Evolutionary conservation across 2,797 vertebrate species (phyloP).

Genomic region (Eremophila alpestris): DNA sequence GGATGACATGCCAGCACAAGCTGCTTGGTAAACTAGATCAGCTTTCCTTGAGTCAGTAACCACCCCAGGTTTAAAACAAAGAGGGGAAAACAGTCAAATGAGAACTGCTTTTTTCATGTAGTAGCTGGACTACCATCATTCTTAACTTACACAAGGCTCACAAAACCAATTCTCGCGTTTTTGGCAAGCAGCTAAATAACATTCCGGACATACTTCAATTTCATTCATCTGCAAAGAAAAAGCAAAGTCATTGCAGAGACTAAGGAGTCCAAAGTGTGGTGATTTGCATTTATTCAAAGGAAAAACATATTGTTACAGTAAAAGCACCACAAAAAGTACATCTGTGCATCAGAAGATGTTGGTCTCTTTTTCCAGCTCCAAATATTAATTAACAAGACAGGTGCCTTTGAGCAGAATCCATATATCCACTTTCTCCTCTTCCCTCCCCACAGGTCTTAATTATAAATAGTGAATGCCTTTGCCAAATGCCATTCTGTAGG

Average conservation of each 20-base stretch:
- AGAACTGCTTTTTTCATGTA: neutral
- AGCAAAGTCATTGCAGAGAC: neutral
- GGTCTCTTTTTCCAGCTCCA: neutral
- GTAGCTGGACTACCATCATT: neutral
- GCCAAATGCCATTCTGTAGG: neutral
- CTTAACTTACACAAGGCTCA: constrained; percentile 94
- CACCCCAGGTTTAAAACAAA: neutral
- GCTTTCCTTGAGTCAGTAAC: neutral
- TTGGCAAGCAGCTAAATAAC: constrained; percentile 98
- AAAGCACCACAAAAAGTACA: neutral
- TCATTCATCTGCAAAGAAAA: constrained; percentile 93
- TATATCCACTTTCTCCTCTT: neutral
- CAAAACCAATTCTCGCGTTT: constrained; percentile 99
- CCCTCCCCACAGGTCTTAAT: neutral
- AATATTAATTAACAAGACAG: neutral
- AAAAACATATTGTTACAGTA: neutral
- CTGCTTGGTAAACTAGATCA: neutral
- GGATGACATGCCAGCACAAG: neutral
- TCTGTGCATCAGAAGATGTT: neutral
- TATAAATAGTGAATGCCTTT: neutral
- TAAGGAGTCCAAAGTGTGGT: neutral
- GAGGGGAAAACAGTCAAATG: neutral
- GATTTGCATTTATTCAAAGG: neutral
- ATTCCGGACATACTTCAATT: constrained; percentile 98
- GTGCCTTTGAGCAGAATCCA: neutral